phyloP scores from a whole-genome alignment of 30 jellyfish, hydroid and myxozoan genomes.

The Hydractinia echinata region DNA sequence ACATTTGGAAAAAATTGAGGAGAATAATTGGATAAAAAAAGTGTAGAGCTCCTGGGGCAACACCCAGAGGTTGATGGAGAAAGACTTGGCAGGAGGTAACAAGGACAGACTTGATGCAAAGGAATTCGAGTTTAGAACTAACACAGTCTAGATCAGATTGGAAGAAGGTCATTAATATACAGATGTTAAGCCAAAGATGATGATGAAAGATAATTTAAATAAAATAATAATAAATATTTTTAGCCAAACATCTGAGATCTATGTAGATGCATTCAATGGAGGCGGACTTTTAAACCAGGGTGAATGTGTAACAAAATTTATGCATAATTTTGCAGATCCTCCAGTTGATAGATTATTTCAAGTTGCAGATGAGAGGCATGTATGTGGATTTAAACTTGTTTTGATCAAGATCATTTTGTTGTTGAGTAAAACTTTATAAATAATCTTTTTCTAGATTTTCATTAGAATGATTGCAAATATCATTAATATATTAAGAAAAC shows the following conservation, averaged over 20 bases:
- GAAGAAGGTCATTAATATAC: not conserved
- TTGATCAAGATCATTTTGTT: not conserved
- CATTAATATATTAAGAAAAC: slow-evolving; percentile 41
- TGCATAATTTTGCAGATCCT: slow-evolving; percentile 22
- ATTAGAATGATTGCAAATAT: slow-evolving; percentile 76
- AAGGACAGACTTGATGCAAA: too few relatives aligned
- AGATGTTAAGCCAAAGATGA: not conserved
- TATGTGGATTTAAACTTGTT: not conserved
- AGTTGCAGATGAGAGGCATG: slow-evolving; percentile 53
- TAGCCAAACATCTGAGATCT: slow-evolving; percentile 7
- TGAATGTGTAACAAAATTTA: slow-evolving; percentile 45
- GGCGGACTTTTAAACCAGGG: slow-evolving; percentile 55
- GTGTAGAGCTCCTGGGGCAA: too few relatives aligned
- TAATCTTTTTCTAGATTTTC: slow-evolving; percentile 33
- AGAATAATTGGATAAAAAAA: too few relatives aligned
- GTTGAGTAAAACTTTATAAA: not conserved
- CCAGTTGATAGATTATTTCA: slow-evolving; percentile 45
- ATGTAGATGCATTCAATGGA: slow-evolving; percentile 66
- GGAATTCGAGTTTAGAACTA: not conserved
- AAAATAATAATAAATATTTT: not conserved
- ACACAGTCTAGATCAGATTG: not conserved
- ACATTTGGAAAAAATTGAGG: too few relatives aligned
- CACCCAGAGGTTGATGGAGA: too few relatives aligned
- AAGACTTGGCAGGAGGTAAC: too few relatives aligned
- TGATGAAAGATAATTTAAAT: not conserved